These are phyloP conservation scores for Aporophyla lueneburgensis DNA, from an alignment of 2,888 invertebrate species.

Conservation along the genomic window DNA sequence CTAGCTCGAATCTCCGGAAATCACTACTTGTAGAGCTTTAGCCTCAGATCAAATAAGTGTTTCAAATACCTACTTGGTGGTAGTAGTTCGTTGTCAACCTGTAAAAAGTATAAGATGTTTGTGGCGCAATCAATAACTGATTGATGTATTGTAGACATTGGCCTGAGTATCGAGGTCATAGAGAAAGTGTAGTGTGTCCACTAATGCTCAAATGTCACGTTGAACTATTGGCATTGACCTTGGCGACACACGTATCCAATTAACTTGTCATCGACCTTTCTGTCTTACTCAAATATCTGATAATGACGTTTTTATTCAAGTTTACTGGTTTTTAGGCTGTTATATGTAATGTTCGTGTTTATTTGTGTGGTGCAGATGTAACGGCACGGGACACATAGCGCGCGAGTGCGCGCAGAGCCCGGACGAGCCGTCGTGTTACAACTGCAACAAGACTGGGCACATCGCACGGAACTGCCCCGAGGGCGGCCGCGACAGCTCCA, in stretches of 20 bases:
- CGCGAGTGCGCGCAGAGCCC: constrained; percentile 97
- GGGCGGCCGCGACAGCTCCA: constrained; percentile 92
- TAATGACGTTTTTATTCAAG: neutral
- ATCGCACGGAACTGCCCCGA: constrained; percentile 97
- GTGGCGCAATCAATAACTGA: constrained; percentile 30
- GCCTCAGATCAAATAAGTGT: neutral
- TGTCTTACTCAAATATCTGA: constrained; percentile 15
- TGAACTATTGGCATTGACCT: constrained; percentile 62
- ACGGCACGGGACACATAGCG: constrained; percentile 98
- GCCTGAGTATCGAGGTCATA: constrained; percentile 32
- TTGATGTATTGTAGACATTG: constrained; percentile 32
- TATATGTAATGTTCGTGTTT: constrained; percentile 15
- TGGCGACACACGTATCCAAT: constrained; percentile 31
- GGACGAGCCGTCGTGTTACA: constrained; percentile 97
- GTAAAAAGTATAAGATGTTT: constrained; percentile 9
- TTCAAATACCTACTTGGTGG: neutral
- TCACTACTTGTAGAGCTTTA: neutral
- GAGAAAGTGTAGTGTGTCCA: constrained; percentile 57
- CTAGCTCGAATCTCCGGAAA: constrained; percentile 18
- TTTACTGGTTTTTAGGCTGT: neutral
- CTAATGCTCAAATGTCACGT: constrained; percentile 40
- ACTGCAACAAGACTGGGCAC: constrained; percentile 98
- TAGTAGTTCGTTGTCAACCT: neutral
- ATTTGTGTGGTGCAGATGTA: constrained; percentile 91
- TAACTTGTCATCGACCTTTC: constrained; percentile 38